A percentile compares a stretch with the other conserved stretches of the same genome.
Conservation (phyloP, 1,140 invertebrate species). For the Achroia grisella region DNA sequence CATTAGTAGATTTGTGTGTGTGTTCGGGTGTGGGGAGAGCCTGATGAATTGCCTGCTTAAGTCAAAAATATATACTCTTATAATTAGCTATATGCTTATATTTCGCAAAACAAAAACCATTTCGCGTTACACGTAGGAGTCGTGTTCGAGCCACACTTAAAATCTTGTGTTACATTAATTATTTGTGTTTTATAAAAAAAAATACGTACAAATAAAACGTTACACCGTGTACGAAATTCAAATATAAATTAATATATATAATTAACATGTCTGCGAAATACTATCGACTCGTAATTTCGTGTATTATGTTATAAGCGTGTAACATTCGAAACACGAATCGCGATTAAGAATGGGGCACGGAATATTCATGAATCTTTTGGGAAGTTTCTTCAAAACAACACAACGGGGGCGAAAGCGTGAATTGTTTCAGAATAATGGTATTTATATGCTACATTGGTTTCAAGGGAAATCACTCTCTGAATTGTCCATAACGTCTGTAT, state of each 20-base stretch:
- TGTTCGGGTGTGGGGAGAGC: slow-evolving; percentile 25
- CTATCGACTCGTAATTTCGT: not conserved
- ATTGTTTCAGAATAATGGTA: slow-evolving; percentile 71
- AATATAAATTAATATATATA: not conserved
- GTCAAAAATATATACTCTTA: too few species aligned
- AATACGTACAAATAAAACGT: too few species aligned
- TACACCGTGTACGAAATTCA: too few species aligned
- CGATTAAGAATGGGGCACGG: slow-evolving; percentile 3
- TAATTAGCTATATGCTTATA: too few species aligned
- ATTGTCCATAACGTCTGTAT: slow-evolving; percentile 61
- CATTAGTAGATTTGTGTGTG: slow-evolving; percentile 52
- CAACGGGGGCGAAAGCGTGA: slow-evolving; percentile 48
- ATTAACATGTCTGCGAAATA: not conserved
- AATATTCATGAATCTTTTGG: slow-evolving; percentile 16
- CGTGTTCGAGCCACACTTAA: not conserved
- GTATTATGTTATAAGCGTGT: not conserved
- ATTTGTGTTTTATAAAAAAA: too few species aligned
- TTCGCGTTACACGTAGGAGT: not conserved
- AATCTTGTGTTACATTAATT: too few species aligned
- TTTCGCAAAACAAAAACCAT: not conserved
- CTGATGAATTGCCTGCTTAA: slow-evolving; percentile 6
- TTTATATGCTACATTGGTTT: slow-evolving; percentile 72
- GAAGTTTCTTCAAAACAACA: slow-evolving; percentile 28
- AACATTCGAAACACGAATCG: not conserved
- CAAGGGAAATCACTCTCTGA: slow-evolving; percentile 70